Evolutionary conservation across 2,888 invertebrate species (phyloP), one percentile per base, ranked within the genome.

Genomic region (Cryptophagus acutangulus): DNA sequence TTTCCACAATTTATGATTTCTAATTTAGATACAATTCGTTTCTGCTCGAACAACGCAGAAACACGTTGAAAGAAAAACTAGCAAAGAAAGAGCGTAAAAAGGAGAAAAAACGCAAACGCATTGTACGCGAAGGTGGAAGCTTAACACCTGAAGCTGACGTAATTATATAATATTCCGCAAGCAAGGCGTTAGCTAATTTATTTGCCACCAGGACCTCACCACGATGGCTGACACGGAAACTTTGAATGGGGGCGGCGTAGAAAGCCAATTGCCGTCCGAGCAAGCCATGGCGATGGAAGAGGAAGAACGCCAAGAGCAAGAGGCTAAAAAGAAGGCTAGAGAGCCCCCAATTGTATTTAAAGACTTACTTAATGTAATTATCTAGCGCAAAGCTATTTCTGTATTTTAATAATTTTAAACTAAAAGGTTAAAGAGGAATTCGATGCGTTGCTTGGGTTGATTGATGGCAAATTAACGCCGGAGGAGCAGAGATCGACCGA

Each of bases 261-360:
- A 70, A 30, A 36, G 40, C 8, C 66, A 72, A 58, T 48, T 73
- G 4, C 73, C 76, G 1, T 72, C 75, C 2, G 75, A 80, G 51
- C 65, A 72, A 47, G 71, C 73, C 24, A 66, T 73, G 38, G 74
- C 76, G 50, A 66, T 77, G 57, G 76, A 78, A 49, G 79, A 77
- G 28, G 82, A 82, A 51, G 81, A 82, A 63, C 73, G 76, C 41
- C 73, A 75, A 33, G 77, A 77, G 49, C 77, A 79, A 45, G 87
- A 87, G 65, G 82, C 79, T 62, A 77, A 78, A 57, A 82, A 81
- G 67, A 79, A 80, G 56, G 74, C 74, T 43, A 74, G 83, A 38
- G 86, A 88, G 63, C 89, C 89, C 35, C 87, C 90, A 28, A 81
- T 90, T 57, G 81, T 88, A 25, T 89, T 78, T 69, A 78, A 75